Evolutionary conservation across 2,797 vertebrate genomes (phyloP).

Genomic region (Euphonia xanthogaster): DNA sequence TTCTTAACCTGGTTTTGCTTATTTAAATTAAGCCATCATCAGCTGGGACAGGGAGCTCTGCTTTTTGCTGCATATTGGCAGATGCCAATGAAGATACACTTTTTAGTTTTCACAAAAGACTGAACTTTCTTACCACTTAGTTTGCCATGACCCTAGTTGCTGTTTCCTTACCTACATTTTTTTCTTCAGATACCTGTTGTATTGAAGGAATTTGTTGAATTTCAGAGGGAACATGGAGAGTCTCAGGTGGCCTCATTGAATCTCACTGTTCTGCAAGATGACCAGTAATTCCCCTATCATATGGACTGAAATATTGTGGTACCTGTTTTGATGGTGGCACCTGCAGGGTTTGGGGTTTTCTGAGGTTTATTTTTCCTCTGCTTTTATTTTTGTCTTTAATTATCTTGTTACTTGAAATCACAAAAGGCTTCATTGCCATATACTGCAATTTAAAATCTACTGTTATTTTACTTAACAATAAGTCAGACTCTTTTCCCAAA

Average conservation of each 20-base stretch:
- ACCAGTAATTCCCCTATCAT: not conserved
- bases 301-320: not conserved
- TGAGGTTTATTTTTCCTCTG: not conserved
- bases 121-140: not conserved
- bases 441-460: not conserved
- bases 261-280: not conserved
- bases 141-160: not conserved
- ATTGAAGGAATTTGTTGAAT: not conserved
- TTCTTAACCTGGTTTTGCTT: not conserved
- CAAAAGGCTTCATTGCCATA: not conserved
- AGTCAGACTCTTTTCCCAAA: not conserved
- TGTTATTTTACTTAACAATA: not conserved
- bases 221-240: not conserved
- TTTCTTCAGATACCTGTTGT: not conserved
- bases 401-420: not conserved
- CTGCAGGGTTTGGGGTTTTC: not conserved
- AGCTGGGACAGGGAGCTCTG: not conserved
- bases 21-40: not conserved
- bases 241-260: not conserved
- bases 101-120: not conserved
- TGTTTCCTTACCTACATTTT: not conserved
- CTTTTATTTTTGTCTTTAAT: not conserved
- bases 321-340: not conserved
- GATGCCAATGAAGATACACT: not conserved
- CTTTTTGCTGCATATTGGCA: not conserved